phyloP scores from a whole-genome alignment of 2,797 vertebrate genomes.

The Thripadectes ignobilis region DNA sequence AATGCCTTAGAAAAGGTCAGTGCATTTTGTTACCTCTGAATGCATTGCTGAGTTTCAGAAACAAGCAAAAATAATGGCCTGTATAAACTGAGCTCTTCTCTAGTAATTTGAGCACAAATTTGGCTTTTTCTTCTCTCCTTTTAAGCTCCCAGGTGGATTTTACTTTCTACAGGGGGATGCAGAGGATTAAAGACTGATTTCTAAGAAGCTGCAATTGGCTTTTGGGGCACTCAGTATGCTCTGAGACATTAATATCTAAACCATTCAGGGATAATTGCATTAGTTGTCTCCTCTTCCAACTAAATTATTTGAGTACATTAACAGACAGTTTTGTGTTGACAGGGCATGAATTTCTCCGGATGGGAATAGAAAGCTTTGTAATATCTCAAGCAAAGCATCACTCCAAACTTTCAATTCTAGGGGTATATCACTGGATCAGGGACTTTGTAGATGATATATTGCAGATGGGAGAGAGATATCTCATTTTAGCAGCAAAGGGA shows the following conservation, averaged over 20 bases:
- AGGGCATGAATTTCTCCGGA: slow-evolving; percentile 43
- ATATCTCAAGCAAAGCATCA: slow-evolving; percentile 48
- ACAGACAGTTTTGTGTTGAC: slow-evolving; percentile 67
- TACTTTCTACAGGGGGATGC: neutral
- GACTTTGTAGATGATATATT: slow-evolving; percentile 20
- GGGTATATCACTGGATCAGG: slow-evolving; percentile 23
- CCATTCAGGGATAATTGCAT: slow-evolving; percentile 42
- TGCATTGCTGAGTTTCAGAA: neutral
- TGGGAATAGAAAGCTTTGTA: slow-evolving; percentile 48
- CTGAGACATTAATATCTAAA: slow-evolving; percentile 40
- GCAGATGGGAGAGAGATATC: neutral
- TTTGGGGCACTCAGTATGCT: slow-evolving; percentile 37
- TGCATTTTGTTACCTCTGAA: slow-evolving; percentile 16
- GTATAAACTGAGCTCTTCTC: neutral
- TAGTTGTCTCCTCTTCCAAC: slow-evolving; percentile 49
- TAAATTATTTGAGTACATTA: slow-evolving; percentile 55
- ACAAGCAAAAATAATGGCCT: neutral
- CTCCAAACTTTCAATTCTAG: slow-evolving; percentile 28
- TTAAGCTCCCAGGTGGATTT: neutral
- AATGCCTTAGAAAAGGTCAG: slow-evolving; percentile 4
- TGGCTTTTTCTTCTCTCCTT: neutral
- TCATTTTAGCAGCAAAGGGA: neutral
- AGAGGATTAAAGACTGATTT: slow-evolving; percentile 54
- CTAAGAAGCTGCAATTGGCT: slow-evolving; percentile 37
- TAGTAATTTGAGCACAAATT: slow-evolving; percentile 10